Percentiles rank a stretch among this genome's conserved stretches.
These are phyloP conservation scores for Drosophila picticornis DNA, from an alignment of 2,888 invertebrate genomes.

Conservation along the genomic window DNA sequence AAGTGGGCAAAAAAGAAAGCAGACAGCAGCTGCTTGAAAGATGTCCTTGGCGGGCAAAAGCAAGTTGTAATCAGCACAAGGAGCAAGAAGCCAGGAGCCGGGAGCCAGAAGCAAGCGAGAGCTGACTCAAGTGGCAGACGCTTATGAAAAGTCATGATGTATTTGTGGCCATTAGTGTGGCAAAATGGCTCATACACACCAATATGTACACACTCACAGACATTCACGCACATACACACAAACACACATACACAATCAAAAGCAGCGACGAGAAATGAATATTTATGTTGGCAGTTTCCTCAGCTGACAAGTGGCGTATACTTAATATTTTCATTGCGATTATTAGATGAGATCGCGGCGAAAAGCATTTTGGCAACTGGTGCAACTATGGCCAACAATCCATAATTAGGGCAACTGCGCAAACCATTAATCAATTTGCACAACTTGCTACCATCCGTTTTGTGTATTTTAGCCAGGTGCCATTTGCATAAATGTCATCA, in stretches of 20 bases:
- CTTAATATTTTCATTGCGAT: slow-evolving; percentile 71
- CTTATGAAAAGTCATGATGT: slow-evolving; percentile 78
- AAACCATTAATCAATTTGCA: slow-evolving; percentile 67
- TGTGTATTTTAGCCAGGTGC: slow-evolving; percentile 20
- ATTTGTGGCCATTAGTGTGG: slow-evolving; percentile 77
- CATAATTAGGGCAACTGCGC: slow-evolving; percentile 22
- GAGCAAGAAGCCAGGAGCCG: slow-evolving; percentile 18
- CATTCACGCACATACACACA: slow-evolving; percentile 7
- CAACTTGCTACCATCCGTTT: slow-evolving; percentile 6
- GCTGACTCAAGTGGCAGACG: slow-evolving; percentile 68
- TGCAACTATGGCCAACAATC: not conserved
- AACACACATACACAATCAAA: slow-evolving; percentile 16
- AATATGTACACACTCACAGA: slow-evolving; percentile 17
- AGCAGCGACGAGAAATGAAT: slow-evolving; percentile 63
- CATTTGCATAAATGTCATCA: slow-evolving; percentile 50
- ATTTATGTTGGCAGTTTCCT: slow-evolving; percentile 65
- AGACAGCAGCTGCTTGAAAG: slow-evolving; percentile 36
- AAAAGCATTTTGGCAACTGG: not conserved
- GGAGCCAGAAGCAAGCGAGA: slow-evolving; percentile 9
- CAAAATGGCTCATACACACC: slow-evolving; percentile 59
- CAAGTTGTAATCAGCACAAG: slow-evolving; percentile 22
- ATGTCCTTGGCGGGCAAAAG: slow-evolving; percentile 55
- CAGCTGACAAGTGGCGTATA: slow-evolving; percentile 60
- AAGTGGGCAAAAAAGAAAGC: slow-evolving; percentile 33
- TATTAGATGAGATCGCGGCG: slow-evolving; percentile 47